Conservation (phyloP, 2,797 vertebrate genomes). For the Poeciliopsis paucimaculata region DNA sequence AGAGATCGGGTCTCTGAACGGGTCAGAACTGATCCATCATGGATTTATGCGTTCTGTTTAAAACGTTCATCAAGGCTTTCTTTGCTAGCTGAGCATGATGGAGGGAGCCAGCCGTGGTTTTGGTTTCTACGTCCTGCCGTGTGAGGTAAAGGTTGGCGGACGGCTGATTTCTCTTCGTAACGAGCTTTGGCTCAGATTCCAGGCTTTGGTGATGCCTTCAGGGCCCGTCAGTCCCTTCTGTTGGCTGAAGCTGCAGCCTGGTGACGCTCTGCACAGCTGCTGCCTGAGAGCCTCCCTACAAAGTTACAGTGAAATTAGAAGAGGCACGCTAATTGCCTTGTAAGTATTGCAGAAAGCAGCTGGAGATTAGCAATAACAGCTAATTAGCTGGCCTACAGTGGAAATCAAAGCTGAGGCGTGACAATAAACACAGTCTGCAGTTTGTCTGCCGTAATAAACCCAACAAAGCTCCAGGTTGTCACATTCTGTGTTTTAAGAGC, state of each 20-base stretch:
- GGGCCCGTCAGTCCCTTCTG: not conserved
- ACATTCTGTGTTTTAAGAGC: slow-evolving; percentile 45
- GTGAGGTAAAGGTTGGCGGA: not conserved
- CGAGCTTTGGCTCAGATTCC: not conserved
- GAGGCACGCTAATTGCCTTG: slow-evolving; percentile 64
- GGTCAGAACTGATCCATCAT: no score
- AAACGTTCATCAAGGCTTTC: no score
- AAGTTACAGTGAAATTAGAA: slow-evolving; percentile 41
- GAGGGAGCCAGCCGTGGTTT: not conserved
- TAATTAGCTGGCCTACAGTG: slow-evolving; percentile 53
- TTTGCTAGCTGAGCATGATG: not conserved
- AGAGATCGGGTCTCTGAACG: no score
- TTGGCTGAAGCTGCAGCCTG: slow-evolving; percentile 7
- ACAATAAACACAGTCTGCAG: slow-evolving; percentile 50
- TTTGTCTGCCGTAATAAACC: slow-evolving; percentile 47
- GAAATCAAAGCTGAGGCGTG: slow-evolving; percentile 56
- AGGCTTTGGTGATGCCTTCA: not conserved
- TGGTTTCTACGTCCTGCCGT: not conserved
- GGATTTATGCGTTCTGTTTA: no score
- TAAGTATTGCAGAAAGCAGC: slow-evolving; percentile 66
- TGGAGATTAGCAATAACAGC: slow-evolving; percentile 74
- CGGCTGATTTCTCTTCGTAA: not conserved
- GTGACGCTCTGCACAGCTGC: slow-evolving; percentile 19
- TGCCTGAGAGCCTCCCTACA: slow-evolving; percentile 15
- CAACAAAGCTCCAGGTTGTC: slow-evolving; percentile 44